Evolutionary conservation across 1,140 invertebrate species (phyloP), one percentile per base, ranked within the genome.

Genomic region (Drosophila hydei): DNA sequence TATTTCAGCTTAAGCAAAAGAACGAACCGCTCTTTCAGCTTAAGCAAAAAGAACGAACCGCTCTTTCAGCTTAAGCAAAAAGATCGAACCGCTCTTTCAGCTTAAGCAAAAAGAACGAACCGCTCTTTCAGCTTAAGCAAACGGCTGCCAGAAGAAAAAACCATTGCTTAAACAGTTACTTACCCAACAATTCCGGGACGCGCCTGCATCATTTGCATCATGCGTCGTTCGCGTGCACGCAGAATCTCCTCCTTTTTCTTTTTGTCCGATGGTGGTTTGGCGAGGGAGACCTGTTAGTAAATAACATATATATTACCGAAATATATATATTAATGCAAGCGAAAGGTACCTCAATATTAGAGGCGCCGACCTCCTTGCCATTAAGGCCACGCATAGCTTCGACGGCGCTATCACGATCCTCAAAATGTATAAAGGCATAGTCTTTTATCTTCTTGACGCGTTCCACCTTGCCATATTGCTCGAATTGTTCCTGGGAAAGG

Each of bases 391-490:
- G 95, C 96, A 99, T 98, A 67, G 98, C 98, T 95, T 97, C 90
- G 16, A 99, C 94, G 77, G 98, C 98, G 93, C 96, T 95, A 89
- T 99, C 97, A 92, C 98, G 95, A 92, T 99, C 98, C 92, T 99
- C 98, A 93, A 99, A 99, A 93, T 99, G 98, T 89, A 99, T 96
- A 93, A 99, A 99, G 67, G 98, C 98, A 93, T 99, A 99, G 93
- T 99, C 99, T 93, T 99, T 98, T 83, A 99, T 98, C 93, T 99
- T 99, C 93, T 99, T 99, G 33, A 99, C 98, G 80, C 98, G 95
- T 92, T 99, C 98, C 51, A 99, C 96, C 92, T 97, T 97, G 60
- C 99, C 99, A 93, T 94, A 97, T 79, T 94, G 94, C 93, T 98
- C 97, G 92, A 99, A 99, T 72, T 96, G 94, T 89, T 98, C 97